Base-by-base conservation (phyloP, 2,888 invertebrate genomes). In the Strigamia transsilvanica region DNA sequence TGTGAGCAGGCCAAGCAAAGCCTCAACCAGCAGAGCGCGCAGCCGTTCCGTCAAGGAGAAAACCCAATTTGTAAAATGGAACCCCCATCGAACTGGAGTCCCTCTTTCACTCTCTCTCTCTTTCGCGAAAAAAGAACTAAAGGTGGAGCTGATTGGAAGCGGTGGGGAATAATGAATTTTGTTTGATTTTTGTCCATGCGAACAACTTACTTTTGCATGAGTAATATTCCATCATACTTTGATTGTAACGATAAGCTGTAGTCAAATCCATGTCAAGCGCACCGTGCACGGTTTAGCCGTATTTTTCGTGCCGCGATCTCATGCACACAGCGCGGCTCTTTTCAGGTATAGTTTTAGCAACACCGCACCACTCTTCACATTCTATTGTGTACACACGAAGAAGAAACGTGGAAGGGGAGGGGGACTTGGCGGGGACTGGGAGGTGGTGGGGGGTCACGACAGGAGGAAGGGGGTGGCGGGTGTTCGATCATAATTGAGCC, bases 211-310 rank as follows among this genome's bases (percentile, higher is more conserved):
- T 87, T 85, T 87, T 87, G 85, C 87, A 97, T 89, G 97, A 97
- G 88, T 97, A 97, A 90, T 97, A 97, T 91, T 98, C 98, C 97
- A 97, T 97, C 96, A 97, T 97, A 89, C 96, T 97, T 88, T 97
- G 96, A 90, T 97, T 97, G 91, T 97, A 97, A 87, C 97, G 92
- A 90, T 97, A 97, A 87, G 96, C 96, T 87, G 96, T 96, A 88
- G 95, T 94, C 87, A 97, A 92, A 90, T 97, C 96, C 93, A 97
- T 94, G 81, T 84, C 83, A 38, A 32, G 13, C 10, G 77, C 32
- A 27, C 34, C 34, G 41, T 27, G 27, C 27, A 27, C 79, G 46
- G 46, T n/a, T 13, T 46, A n/a, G 15, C 46, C 46, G 73, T 15
- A 4, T 15, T n/a, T 66, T 13, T 6, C 13, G 6, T 3, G 73